Percentiles rank a stretch among this genome's conserved stretches.
Evolutionary conservation across 2,113 vertebrate species (phyloP).

Genomic region (Misgurnus mizolepis): DNA sequence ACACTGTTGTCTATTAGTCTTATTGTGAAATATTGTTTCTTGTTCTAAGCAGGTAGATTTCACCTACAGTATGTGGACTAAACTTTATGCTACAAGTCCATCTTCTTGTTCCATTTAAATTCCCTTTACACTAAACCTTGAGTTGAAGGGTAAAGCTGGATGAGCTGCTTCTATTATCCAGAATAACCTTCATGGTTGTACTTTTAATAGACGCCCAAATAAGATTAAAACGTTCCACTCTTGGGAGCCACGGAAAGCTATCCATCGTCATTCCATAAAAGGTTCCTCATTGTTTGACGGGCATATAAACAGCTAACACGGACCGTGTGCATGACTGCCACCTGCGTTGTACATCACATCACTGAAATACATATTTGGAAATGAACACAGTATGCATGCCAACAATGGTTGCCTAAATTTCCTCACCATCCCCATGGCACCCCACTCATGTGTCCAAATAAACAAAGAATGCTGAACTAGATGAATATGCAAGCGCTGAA

Average conservation of each 20-base stretch:
- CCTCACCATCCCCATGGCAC: constrained; percentile 4
- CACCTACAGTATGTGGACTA: not conserved
- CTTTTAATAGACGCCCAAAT: constrained; percentile 19
- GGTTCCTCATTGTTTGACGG: constrained; percentile 46
- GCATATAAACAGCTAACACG: constrained; percentile 45
- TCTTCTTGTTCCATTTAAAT: not conserved
- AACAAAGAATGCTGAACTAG: not conserved
- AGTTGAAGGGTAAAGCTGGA: not conserved
- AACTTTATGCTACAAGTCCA: not conserved
- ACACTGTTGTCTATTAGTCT: not conserved
- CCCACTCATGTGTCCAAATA: not conserved
- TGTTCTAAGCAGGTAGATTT: no score
- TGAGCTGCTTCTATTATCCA: not conserved
- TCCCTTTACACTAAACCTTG: not conserved
- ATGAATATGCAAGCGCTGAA: not conserved
- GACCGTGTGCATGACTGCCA: constrained; percentile 28
- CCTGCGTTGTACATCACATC: constrained; percentile 46
- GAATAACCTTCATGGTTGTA: constrained; percentile 21
- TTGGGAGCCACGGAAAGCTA: not conserved
- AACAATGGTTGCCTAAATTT: constrained; percentile 14
- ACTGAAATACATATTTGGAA: constrained; percentile 49
- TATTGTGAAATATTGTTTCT: not conserved
- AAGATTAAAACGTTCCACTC: constrained; percentile 23
- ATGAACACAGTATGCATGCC: constrained; percentile 55
- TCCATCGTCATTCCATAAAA: constrained; percentile 38